phyloP scores from a whole-genome alignment of 2,888 invertebrate species.

The Parasteatoda lunata region DNA sequence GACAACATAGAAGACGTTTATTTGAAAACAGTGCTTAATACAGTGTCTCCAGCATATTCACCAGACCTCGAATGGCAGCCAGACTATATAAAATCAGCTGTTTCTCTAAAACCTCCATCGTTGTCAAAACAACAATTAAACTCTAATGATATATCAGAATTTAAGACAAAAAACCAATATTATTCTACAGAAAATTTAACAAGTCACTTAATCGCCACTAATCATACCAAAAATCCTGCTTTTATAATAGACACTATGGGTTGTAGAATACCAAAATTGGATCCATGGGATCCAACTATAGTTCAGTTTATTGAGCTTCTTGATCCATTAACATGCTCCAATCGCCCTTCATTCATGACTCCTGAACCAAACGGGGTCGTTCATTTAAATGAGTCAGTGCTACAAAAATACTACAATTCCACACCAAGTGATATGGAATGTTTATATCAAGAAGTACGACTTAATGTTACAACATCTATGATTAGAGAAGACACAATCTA shows the following conservation, averaged over 20 bases:
- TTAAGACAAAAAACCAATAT: too few species aligned
- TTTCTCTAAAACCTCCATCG: too few species aligned
- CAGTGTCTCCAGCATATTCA: too few species aligned
- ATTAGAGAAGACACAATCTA: too few species aligned
- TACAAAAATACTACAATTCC: conserved; percentile 31
- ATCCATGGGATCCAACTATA: conserved; percentile 62
- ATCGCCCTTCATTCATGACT: conserved; percentile 39
- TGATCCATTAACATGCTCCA: conserved; percentile 43
- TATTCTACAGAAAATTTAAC: too few species aligned
- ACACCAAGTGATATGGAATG: conserved; percentile 33
- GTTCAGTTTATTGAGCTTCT: conserved; percentile 17
- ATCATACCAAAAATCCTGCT: conserved; percentile 14
- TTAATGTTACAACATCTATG: too few species aligned
- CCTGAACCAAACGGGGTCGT: conserved; percentile 35
- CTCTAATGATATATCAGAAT: too few species aligned
- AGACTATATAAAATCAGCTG: too few species aligned
- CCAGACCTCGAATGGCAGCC: too few species aligned
- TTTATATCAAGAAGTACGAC: conserved; percentile 6
- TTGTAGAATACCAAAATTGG: conserved; percentile 64
- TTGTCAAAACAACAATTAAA: too few species aligned
- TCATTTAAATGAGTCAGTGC: conserved; percentile 27
- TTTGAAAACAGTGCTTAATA: too few species aligned
- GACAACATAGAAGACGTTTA: too few species aligned
- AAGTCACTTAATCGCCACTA: background rate
- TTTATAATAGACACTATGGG: conserved; percentile 65